Base-by-base conservation (phyloP, 1,140 invertebrate genomes). In the Psix sp. region DNA sequence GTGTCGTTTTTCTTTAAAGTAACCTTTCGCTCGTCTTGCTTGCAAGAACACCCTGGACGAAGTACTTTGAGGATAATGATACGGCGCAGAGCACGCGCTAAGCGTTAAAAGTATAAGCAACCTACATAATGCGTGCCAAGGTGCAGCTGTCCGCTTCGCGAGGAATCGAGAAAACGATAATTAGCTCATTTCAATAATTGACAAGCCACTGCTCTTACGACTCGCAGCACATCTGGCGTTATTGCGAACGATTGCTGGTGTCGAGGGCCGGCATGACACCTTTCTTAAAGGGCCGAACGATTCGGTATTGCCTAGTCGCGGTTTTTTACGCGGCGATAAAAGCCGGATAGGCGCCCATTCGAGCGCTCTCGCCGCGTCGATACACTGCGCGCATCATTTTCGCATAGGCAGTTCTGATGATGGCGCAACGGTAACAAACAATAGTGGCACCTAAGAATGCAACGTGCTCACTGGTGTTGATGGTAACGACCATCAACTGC, bases 161-260 rank as follows among this genome's bases (percentile, higher is more conserved):
- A 46, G 14, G 54, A 74, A 21, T 46, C 24, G 54, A 73, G 74
- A 77, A 82, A 85, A 84, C 79, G 78, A 87, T 86, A 85, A 87
- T 87, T 86, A 84, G 84, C 84, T 86, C 80, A 84, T 86, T 87
- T 86, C 80, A 85, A 86, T 87, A 87, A 87, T 86, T 84, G 84
- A 87, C 82, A 84, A 80, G 76, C 78, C 60, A 33, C 35, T 29
- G 54, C 66, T 48, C 57, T 45, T 63, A 62, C 70, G 63, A 80
- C 59, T 76, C 78, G 79, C 78, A 80, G 78, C 79, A 74, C 81
- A 85, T 86, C 84, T 85, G 83, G 80, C 78, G 80, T 79, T 66
- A 20, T 48, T 57, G 52, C 17, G 74, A 74, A 46, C 31, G 56
- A 51, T 48, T 65, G 46, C 6, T 29, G 24, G 20, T 67, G 36